phyloP scores from a whole-genome alignment of 2,113 vertebrate species.

The Dipodomys stephensi region DNA sequence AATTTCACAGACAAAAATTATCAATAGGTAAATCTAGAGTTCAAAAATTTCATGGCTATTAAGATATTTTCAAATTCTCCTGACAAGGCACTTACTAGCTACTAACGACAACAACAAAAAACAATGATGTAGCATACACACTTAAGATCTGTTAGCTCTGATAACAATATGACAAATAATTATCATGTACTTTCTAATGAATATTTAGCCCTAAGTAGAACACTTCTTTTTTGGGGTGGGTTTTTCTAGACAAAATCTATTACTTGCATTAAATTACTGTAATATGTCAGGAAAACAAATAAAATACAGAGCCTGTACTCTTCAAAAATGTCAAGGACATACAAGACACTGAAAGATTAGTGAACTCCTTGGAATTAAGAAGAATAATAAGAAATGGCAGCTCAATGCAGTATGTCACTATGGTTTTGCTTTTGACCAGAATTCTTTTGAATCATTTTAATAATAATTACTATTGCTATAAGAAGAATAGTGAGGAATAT shows the following conservation, averaged over 20 bases:
- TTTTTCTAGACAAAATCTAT: background rate
- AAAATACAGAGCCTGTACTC: background rate
- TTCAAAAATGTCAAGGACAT: conserved; percentile 43
- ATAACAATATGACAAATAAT: background rate
- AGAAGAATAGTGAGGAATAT: background rate
- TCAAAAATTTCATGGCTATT: background rate
- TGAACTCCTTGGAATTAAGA: conserved; percentile 10
- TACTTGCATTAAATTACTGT: conserved; percentile 18
- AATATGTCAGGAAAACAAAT: background rate
- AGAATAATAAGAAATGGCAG: background rate
- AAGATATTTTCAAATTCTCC: background rate
- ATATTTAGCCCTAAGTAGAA: background rate
- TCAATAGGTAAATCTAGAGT: background rate
- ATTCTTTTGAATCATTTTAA: background rate
- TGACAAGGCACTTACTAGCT: background rate
- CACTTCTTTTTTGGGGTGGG: background rate
- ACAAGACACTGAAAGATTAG: background rate
- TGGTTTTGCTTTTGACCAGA: background rate
- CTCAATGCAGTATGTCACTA: background rate
- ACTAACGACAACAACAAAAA: background rate
- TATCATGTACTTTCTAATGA: background rate
- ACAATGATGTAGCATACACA: background rate
- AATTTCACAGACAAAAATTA: background rate
- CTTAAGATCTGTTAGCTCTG: background rate
- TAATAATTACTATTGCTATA: background rate